Base-by-base conservation (phyloP, 2,888 invertebrate species). In the Drosophila cyrtoloma region DNA sequence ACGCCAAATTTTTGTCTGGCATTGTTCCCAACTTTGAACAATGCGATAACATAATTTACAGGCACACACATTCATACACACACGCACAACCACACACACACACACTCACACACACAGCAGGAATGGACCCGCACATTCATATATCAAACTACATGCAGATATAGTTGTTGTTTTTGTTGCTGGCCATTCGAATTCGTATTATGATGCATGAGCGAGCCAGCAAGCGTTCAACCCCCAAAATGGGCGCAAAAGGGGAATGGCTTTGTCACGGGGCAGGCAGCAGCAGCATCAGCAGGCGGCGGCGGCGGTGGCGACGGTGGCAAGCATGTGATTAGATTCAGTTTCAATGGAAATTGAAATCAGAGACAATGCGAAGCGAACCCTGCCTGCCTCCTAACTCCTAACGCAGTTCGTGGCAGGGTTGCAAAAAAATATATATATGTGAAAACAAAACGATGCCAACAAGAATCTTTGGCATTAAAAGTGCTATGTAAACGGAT, bases 301-400 rank as follows among this genome's bases (percentile, higher is more conserved):
- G 84, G 87, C 88, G 73, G 75, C 80, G 81, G 72, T 64, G 73
- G 32, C 57, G 26, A 39, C 62, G 26, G 22, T n/a, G 33, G 26
- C 42, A 73, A 79, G 78, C 88, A 87, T 84, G 82, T 89, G 91
- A 91, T 91, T 92, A 91, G 91, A 91, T 91, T 91, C 91, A 91
- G 91, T 91, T 91, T 89, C 90, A 91, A 89, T 89, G 86, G 79
- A 91, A 90, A 88, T 89, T 87, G 87, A 89, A 91, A 90, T 89
- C 88, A 89, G 88, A 89, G 82, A 88, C 88, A 88, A 86, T 85
- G 81, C 75, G 57, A 19, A 68, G 58, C 62, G 55, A 47, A 33
- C 61, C 51, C 33, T 26, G 19, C 59, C 47, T 16, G 19, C 33
- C 47, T 19, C 26, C 33, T 50, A 52, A 52, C 33, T 55, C 35